Base-by-base conservation (phyloP, 2,888 invertebrate species). In the Tholera decimalis region DNA sequence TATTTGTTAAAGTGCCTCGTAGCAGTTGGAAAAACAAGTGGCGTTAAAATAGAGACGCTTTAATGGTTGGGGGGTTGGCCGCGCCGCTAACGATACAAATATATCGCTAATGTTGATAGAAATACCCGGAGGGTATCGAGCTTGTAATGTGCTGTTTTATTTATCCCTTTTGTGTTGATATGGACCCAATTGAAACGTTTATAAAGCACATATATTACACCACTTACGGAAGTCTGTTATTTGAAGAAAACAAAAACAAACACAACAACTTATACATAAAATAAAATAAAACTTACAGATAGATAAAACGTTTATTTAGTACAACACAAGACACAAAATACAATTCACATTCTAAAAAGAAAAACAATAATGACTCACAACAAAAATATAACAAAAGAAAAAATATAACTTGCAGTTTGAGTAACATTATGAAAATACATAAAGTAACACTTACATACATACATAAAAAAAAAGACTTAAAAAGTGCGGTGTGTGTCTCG, bases 1-100 rank as follows among this genome's bases (percentile, higher is more conserved):
- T 85, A 84, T 84, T 86, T 83, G 84, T 77, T 84, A 84, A 89
- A 89, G 86, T 87, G 86, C 82, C 84, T 85, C 81, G 78, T 80
- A 84, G 84, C 85, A 80, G 77, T 83, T 73, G 73, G 80, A 75
- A 81, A 86, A 87, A 88, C 83, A 87, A 84, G 80, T 82, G 80
- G 78, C 75, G 80, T 76, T 79, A 74, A 81, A 83, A 83, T 82
- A 79, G 80, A 72, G 80, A 72, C 66, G 75, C 81, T 65, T 80
- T 85, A 84, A 84, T 83, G 88, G 83, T 69, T 73, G 58, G 74
- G 51, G 72, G 26, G 59, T 46, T 64, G 70, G 53, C 54, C 44
- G 26, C 44, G 51, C 33, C 49, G 80, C 37, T 66, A 64, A 65
- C 63, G 75, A 71, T 81, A 78, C 83, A 78, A 71, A 72, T 71